phyloP scores from a whole-genome alignment of 2,888 invertebrate species.

The Acanthococcus lagerstroemiae region DNA sequence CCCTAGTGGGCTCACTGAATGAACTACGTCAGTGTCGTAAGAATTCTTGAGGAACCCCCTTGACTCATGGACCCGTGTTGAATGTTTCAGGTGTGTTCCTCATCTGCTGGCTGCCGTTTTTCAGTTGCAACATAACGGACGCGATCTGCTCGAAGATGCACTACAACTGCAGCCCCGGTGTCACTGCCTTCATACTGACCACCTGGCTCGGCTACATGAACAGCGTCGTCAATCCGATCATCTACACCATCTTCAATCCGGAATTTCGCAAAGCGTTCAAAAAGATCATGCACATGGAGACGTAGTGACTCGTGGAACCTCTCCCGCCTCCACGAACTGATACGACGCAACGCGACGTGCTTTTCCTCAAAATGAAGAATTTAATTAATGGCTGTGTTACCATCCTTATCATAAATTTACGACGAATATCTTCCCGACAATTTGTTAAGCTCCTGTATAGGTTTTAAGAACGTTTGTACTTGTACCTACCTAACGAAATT shows the following conservation, averaged over 20 bases:
- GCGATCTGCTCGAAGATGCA: constrained; percentile 86
- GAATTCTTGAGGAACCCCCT: too few species aligned
- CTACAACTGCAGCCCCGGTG: constrained; percentile 67
- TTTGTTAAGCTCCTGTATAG: not conserved
- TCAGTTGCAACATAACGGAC: constrained; percentile 94
- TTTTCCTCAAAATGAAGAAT: not conserved
- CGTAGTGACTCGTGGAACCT: constrained; percentile 34
- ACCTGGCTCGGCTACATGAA: constrained; percentile 99
- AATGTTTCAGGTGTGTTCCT: constrained; percentile 85
- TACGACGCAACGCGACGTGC: not conserved
- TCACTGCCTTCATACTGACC: constrained; percentile 83
- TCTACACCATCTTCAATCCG: constrained; percentile 91
- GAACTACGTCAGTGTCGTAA: too few species aligned
- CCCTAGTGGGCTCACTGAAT: too few species aligned
- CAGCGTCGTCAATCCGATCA: constrained; percentile 84
- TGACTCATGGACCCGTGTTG: too few species aligned
- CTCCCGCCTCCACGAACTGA: not conserved
- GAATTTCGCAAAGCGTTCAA: constrained; percentile 98
- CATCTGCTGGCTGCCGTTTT: constrained; percentile 98
- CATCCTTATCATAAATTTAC: constrained; percentile 5
- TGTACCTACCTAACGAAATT: too few species aligned
- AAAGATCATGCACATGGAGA: constrained; percentile 67
- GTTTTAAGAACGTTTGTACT: too few species aligned
- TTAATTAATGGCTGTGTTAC: constrained; percentile 23
- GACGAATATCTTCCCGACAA: not conserved